Evolutionary conservation across 2,113 vertebrate species (phyloP), one percentile per base, ranked within the genome.

Genomic region (Clinocottus analis): DNA sequence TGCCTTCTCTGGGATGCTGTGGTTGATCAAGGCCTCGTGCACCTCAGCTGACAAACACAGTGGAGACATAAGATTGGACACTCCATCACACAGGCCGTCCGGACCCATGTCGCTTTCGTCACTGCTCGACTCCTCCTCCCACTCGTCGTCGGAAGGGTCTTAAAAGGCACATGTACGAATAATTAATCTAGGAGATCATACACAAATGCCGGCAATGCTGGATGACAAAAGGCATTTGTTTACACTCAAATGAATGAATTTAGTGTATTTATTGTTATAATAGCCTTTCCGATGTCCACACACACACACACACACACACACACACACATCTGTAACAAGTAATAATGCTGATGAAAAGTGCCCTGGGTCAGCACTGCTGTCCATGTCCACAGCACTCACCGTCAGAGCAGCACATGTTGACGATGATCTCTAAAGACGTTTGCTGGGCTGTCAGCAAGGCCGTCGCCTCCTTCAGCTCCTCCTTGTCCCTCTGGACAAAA

Each of bases 361-460:
- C 84, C 79, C 1, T 29, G 60, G 86, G 83, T 85, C 84, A 84
- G 72, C 84, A 53, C 66, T 73, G 83, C 74, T 79, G 81, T 85
- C 77, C 25, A 3, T 53, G 80, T 63, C 84, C 58, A 29, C 75
- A 63, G 72, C 78, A 84, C 94, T 77, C 88, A 99, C 98, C 98
- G 84, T 99, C 97, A 13, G 85, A 96, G 89, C 96, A 98, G 95
- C 97, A 99, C 97, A 99, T 96, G 92, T 99, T 99, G 90, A 99
- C 98, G 47, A 99, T 96, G 84, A 98, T 95, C 89, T 99, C 98
- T 90, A 99, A 93, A 25, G 97, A 97, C 2, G 96, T 98, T 92
- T 99, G 98, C 91, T 99, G 98, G 66, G 98, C 97, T 39, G 93
- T 94, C 88, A 99, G 94, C 91, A 99, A 92, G n/a, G 96, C 96